Base-by-base conservation (phyloP, 2,888 invertebrate species). In the Cephalotes varians region DNA sequence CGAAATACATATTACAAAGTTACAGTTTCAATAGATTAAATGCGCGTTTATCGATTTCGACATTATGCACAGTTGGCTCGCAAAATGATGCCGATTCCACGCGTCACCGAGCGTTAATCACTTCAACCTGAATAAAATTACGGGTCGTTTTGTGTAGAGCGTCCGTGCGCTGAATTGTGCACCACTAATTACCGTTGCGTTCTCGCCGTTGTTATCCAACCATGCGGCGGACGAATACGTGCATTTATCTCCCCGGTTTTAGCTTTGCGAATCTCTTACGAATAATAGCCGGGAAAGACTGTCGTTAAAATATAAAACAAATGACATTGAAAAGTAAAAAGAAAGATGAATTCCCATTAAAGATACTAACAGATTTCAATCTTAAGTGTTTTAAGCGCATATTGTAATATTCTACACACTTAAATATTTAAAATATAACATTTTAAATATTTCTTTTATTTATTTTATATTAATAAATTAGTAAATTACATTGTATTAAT, bases 21-120 rank as follows among this genome's bases (percentile, higher is more conserved):
- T 71, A 79, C 71, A 58, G 47, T 58, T 79, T 79, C 71, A 79
- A 79, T 79, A 79, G 47, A 54, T 82, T 81, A 81, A 69, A 81
- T 69, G 67, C 67, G 51, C 60, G 51, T 80, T 67, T 81, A 82
- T 82, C 81, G 81, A 37, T 82, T 81, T 81, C 69, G 81, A 28
- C 82, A 82, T 82, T 82, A 82, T 82, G 81, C 82, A 80, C 81
- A 81, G 81, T 82, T 81, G 67, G 81, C 51, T 81, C 81, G 81
- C 49, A 62, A 82, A 82, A 81, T 81, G 82, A 82, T 81, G 81
- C 67, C 82, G 82, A 82, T 82, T 82, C 81, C 69, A 81, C 62
- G 81, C 82, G 82, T 82, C 82, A 82, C 60, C 81, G 82, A 67
- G 67, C 82, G 82, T 82, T 82, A 82, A 82, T 82, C 82, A 62